A percentile compares a stretch with the other conserved stretches of the same genome.
phyloP scores from a whole-genome alignment of 2,888 invertebrate species.

The Acrocyrtus sp. region DNA sequence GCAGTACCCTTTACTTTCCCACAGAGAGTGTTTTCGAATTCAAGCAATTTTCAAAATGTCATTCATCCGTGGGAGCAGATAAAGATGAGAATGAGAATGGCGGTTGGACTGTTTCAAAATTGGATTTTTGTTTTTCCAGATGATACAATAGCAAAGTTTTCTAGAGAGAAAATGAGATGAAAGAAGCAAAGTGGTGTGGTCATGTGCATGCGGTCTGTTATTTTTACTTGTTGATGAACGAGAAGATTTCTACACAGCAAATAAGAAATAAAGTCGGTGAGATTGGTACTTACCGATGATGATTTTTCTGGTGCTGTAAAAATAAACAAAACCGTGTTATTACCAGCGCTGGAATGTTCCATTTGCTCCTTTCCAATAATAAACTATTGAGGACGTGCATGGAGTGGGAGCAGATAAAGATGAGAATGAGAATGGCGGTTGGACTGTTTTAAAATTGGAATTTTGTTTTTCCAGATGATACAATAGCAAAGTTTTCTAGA shows the following conservation, averaged over 20 bases:
- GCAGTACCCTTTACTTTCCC: background rate
- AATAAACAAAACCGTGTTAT: background rate
- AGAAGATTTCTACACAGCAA: too few relatives aligned
- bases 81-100: background rate
- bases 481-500: too few relatives aligned
- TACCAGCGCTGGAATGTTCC: background rate
- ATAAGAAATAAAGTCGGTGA: too few relatives aligned
- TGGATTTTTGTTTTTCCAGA: constrained; percentile 16
- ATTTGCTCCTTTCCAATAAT: background rate
- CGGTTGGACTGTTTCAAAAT: too few relatives aligned
- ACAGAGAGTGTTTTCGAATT: background rate
- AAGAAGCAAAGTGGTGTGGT: background rate
- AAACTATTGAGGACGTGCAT: background rate
- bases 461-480: constrained; percentile 23
- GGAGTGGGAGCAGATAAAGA: too few relatives aligned
- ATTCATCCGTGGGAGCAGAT: too few relatives aligned
- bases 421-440: background rate
- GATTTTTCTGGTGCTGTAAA: background rate
- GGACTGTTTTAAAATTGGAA: background rate
- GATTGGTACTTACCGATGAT: background rate
- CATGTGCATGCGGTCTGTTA: too few relatives aligned
- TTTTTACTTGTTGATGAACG: too few relatives aligned
- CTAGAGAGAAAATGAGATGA: too few relatives aligned
- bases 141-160: too few relatives aligned
- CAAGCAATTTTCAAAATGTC: background rate